Base-by-base conservation (phyloP, 2,797 vertebrate genomes). In the Semotilus atromaculatus region DNA sequence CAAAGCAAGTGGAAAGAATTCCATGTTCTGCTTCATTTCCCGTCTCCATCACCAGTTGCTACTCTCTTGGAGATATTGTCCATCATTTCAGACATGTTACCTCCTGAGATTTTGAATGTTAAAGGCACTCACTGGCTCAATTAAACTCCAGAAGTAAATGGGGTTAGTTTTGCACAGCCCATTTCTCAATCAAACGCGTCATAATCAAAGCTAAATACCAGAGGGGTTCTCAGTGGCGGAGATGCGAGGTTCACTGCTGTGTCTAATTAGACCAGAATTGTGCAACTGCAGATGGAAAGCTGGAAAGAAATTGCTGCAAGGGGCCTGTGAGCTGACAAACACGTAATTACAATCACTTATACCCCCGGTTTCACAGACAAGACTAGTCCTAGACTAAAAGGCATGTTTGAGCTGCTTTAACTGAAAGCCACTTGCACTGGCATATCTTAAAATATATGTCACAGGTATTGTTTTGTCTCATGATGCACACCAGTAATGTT, bases 111-210 rank as follows among this genome's bases (percentile, higher is more conserved):
- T 70, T 40, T 10, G 7, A 53, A 29, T 14, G 7, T 18, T 73
- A 66, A 80, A 81, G 48, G 75, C 36, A 75, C 67, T 73, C 66
- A 78, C 48, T 81, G 36, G 78, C 81, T 86, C 68, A 82, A 85
- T 88, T 82, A 80, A 80, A 67, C 80, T 70, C 34, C 19, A 70
- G 64, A 80, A 75, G 45, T 29, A 83, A 87, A 81, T 58, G 81
- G 38, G 34, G 40, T 73, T 80, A 43, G 31, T 68, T 64, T 31
- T 62, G 58, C 67, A 83, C 66, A 79, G 73, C 81, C 85, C 73
- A 80, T 87, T 87, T 83, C 77, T 78, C 68, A 76, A 71, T 83
- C 78, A 80, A 60, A 74, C 5, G 19, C 18, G 1, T 75, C 60
- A 80, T 84, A 72, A 74, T 82, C 60, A 80, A 45, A 80, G 36